Percentiles rank a stretch among this genome's conserved stretches.
Evolutionary conservation across 2,888 invertebrate genomes (phyloP).

Genomic region (Lasius fuliginosus): DNA sequence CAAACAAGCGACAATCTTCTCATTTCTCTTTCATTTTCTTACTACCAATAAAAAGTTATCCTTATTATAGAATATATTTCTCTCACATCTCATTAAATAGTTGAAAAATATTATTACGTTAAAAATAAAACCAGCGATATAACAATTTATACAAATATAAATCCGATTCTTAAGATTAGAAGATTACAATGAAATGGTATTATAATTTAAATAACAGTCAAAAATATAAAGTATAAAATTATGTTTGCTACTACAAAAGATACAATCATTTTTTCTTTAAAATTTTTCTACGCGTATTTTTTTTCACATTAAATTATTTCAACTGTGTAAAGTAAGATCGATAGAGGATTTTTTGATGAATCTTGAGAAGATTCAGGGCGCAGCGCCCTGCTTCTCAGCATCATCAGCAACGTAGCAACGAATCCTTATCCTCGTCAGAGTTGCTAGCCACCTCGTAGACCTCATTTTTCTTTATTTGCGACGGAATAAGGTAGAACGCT

Average conservation of each 20-base stretch:
- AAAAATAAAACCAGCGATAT: not conserved
- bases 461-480: constrained; percentile 70
- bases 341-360: not conserved
- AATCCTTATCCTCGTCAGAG: constrained; percentile 1
- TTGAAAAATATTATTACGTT: not conserved
- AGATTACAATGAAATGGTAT: not conserved
- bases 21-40: not conserved
- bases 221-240: constrained; percentile 1
- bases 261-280: not conserved
- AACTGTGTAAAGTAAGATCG: not conserved
- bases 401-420: not conserved
- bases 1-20: not conserved
- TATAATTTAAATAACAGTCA: not conserved
- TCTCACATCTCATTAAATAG: not conserved
- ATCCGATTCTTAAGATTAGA: not conserved
- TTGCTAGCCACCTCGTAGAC: constrained; percentile 7
- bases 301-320: not conserved
- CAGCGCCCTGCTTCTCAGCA: not conserved
- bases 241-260: not conserved
- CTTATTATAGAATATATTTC: not conserved
- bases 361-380: not conserved
- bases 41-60: not conserved
- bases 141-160: constrained; percentile 11
- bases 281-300: not conserved
- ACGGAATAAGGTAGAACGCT: constrained; percentile 60